phyloP scores from a whole-genome alignment of 2,888 invertebrate species.

The Xanthostigma xanthostigma region DNA sequence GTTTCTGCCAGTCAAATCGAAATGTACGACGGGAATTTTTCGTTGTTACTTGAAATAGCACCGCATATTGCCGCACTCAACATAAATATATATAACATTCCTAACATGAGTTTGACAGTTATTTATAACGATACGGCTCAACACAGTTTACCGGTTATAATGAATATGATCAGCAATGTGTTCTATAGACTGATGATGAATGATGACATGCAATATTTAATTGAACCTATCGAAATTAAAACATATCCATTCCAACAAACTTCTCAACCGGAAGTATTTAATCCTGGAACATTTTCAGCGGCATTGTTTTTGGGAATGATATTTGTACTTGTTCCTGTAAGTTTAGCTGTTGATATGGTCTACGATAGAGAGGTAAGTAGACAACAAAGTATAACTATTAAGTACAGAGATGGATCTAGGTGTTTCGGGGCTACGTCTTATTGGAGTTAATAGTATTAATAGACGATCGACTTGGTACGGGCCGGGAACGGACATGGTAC shows the following conservation, averaged over 20 bases:
- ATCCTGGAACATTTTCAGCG: constrained; percentile 55
- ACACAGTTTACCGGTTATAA: constrained; percentile 60
- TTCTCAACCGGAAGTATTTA: constrained; percentile 55
- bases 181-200: constrained; percentile 39
- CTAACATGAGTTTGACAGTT: constrained; percentile 41
- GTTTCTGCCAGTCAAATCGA: constrained; percentile 26
- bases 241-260: constrained; percentile 61
- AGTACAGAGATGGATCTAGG: not conserved
- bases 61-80: constrained; percentile 53
- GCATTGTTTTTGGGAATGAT: constrained; percentile 68
- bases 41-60: constrained; percentile 42
- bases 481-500: no score
- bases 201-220: constrained; percentile 14
- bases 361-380: constrained; percentile 62
- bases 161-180: constrained; percentile 57
- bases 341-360: constrained; percentile 65
- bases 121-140: constrained; percentile 67
- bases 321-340: constrained; percentile 61
- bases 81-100: constrained; percentile 36
- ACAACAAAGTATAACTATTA: not conserved
- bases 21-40: constrained; percentile 50
- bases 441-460: no score
- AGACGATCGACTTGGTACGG: no score
- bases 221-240: constrained; percentile 41
- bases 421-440: no score